Evolutionary conservation across 2,113 vertebrate species (phyloP), one percentile per base, ranked within the genome.

Genomic region (human (Homo sapiens)): DNA sequence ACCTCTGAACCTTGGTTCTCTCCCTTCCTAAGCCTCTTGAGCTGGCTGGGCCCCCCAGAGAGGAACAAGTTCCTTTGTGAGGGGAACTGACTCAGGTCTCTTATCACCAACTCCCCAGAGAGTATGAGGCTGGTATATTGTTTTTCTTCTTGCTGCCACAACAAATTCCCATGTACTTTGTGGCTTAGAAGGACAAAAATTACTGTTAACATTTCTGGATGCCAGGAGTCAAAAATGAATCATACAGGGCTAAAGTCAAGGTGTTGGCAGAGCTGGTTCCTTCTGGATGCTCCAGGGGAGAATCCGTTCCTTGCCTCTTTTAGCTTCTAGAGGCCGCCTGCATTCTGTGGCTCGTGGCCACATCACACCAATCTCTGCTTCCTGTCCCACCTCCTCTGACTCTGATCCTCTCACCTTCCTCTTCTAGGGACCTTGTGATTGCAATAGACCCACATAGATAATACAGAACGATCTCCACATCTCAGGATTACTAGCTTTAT

Each of bases 281-380:
- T 52, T 64, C 27, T 32, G 40, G 55, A 43, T 6, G 8, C 32
- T n/a, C 16, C 7, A 12, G 12, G 30, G 23, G 17, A 73, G 20
- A 64, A 35, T 16, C 16, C 32, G 17, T 11, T 72, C 20, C 45
- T 90, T 20, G 20, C 23, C 16, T 64, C n/a, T 61, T 70, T 35
- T 16, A 52, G n/a, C 43, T 81, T 80, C n/a, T 45, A 70, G 45
- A 43, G 16, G 27, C 20, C 6, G 30, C 68, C 55, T 81, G 38
- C 2, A 1, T 48, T 73, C 82, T 3, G 5, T 6, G 57, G 45
- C 5, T 75, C 0, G 1, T n/a, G 0, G 57, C 48, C 84, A 75
- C 38, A 45, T 9, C 43, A 72, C n/a, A 87, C n/a, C 13, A 16
- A 5, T 48, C 76, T 64, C 76, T 82, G 43, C 48, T 50, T 72